These are phyloP conservation scores for Mechanitis mazaeus DNA, from an alignment of 2,888 invertebrate genomes.

Conservation along the genomic window DNA sequence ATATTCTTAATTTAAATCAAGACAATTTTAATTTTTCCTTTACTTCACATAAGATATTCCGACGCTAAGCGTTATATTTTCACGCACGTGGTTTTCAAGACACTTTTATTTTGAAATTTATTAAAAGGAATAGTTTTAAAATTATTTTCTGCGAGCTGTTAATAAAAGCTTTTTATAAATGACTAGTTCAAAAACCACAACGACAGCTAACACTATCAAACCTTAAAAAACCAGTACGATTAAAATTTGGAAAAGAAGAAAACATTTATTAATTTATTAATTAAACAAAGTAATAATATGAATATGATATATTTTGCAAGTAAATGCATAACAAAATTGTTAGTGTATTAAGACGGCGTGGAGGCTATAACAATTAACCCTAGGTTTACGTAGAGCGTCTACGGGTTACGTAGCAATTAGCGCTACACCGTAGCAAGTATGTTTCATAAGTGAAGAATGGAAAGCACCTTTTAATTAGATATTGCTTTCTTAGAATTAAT, in stretches of 20 bases:
- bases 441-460: slow-evolving; percentile 21
- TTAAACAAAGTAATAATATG: no score
- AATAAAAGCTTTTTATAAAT: not conserved
- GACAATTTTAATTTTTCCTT: not conserved
- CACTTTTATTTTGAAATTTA: not conserved
- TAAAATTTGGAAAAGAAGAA: no score
- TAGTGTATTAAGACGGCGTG: slow-evolving; percentile 18
- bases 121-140: not conserved
- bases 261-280: no score
- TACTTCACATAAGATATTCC: not conserved
- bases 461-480: slow-evolving; percentile 10
- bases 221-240: no score
- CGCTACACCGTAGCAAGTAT: slow-evolving; percentile 53
- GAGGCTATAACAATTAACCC: slow-evolving; percentile 63
- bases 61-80: slow-evolving; percentile 4
- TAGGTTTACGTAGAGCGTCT: slow-evolving; percentile 56
- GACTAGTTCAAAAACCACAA: no score
- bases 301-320: not conserved
- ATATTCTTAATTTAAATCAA: not conserved
- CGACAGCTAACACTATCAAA: no score
- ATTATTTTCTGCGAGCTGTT: not conserved
- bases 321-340: slow-evolving; percentile 18
- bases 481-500: not conserved
- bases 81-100: not conserved
- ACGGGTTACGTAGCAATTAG: slow-evolving; percentile 72